A percentile compares a stretch with the other conserved stretches of the same genome.
phyloP scores from a whole-genome alignment of 2,888 invertebrate species.

The Elysia crispata region DNA sequence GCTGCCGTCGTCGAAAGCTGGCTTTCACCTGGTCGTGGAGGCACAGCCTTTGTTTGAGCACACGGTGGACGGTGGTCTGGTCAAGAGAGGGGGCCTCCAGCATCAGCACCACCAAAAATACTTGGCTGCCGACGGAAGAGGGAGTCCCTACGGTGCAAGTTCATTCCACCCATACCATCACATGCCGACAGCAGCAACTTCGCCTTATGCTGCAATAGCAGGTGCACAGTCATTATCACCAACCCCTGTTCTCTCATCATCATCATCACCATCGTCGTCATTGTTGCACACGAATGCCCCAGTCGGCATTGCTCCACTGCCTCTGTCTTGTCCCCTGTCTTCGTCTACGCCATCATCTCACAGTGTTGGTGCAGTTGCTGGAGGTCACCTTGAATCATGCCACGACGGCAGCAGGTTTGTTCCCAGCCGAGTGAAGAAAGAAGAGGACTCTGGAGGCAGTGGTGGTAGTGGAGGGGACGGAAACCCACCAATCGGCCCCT shows the following conservation, averaged over 20 bases:
- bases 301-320: background rate
- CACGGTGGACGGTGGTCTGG: background rate
- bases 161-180: too few species aligned
- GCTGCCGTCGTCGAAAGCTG: too few species aligned
- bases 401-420: conserved; percentile 15
- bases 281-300: background rate
- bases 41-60: too few species aligned
- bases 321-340: background rate
- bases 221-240: background rate
- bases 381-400: background rate
- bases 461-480: conserved; percentile 27
- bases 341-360: conserved; percentile 12
- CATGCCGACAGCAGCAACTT: background rate
- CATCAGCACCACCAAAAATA: background rate
- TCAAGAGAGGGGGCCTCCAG: background rate
- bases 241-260: conserved; percentile 14
- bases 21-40: too few species aligned
- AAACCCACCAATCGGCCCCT: conserved; percentile 48
- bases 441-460: background rate
- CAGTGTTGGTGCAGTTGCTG: background rate
- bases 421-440: conserved; percentile 3
- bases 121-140: conserved; percentile 12
- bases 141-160: too few species aligned
- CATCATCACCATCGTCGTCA: conserved; percentile 25
- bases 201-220: background rate